These are phyloP conservation scores for Mus pahari DNA, from an alignment of 2,113 vertebrate species.

Conservation along the genomic window DNA sequence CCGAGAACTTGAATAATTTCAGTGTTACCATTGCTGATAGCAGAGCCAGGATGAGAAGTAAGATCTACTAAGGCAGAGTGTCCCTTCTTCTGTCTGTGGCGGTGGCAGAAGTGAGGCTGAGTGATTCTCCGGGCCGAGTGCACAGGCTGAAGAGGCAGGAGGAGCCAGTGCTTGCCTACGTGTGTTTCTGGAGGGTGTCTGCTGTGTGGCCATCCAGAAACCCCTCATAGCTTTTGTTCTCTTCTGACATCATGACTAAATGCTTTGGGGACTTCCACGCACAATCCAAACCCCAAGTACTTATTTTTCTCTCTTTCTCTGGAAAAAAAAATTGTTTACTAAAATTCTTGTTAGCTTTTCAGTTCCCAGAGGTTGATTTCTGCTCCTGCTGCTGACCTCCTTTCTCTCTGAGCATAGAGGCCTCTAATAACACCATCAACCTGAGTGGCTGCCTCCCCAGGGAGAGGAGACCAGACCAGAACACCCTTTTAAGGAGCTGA, in stretches of 20 bases:
- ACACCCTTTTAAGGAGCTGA: neutral
- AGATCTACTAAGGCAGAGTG: neutral
- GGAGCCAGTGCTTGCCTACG: neutral
- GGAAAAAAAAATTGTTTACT: constrained; percentile 31
- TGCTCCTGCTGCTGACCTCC: constrained; percentile 47
- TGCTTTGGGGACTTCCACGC: constrained; percentile 15
- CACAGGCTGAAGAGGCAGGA: neutral
- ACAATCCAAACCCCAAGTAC: constrained; percentile 57
- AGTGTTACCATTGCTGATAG: neutral
- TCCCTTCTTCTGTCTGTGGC: neutral
- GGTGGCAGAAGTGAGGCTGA: rapidly evolving
- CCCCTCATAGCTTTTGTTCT: constrained; percentile 57
- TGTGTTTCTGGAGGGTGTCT: constrained; percentile 33
- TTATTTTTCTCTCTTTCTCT: constrained; percentile 56
- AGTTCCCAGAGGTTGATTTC: constrained; percentile 68
- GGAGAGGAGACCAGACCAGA: neutral
- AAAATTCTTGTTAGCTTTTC: constrained; percentile 45
- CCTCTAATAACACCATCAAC: neutral
- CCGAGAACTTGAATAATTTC: neutral
- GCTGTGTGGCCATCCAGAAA: neutral
- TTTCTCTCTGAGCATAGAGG: constrained; percentile 44
- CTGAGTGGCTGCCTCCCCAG: neutral
- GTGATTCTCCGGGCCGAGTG: neutral
- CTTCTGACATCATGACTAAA: constrained; percentile 71
- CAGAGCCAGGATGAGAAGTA: neutral